A percentile compares a stretch with the other conserved stretches of the same genome.
phyloP scores from a whole-genome alignment of 2,888 invertebrate genomes.

The Coelinius sp. region DNA sequence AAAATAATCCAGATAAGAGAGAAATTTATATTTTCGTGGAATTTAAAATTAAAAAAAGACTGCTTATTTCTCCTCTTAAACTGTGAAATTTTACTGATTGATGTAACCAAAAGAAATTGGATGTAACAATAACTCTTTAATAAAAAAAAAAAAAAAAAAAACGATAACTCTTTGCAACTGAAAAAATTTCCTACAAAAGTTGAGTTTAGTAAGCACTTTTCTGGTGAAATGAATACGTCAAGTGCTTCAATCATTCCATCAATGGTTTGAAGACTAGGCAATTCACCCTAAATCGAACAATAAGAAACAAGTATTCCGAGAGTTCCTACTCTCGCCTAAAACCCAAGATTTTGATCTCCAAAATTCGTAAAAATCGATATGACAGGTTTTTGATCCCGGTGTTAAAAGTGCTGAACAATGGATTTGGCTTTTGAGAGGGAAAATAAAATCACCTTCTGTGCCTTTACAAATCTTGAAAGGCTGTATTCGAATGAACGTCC shows the following conservation, averaged over 20 bases:
- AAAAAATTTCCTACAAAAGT: too few species aligned
- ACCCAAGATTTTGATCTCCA: constrained; percentile 1
- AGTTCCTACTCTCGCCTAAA: not conserved
- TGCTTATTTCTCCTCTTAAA: too few species aligned
- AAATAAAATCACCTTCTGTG: not conserved
- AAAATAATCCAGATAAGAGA: not conserved
- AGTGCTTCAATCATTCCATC: not conserved
- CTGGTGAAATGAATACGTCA: not conserved
- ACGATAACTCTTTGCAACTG: too few species aligned
- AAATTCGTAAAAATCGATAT: constrained; percentile 7
- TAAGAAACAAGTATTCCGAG: constrained; percentile 5
- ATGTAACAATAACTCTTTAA: too few species aligned
- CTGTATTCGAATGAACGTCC: not conserved
- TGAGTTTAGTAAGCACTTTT: too few species aligned
- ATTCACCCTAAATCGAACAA: constrained; percentile 9
- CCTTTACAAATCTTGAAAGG: constrained; percentile 14
- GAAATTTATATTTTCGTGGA: too few species aligned
- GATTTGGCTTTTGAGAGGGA: not conserved
- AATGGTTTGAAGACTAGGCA: not conserved
- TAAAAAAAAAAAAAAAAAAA: too few species aligned
- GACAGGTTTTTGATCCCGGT: constrained; percentile 4
- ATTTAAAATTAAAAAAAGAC: too few species aligned
- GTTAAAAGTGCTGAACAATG: constrained; percentile 17
- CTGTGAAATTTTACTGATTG: too few species aligned
- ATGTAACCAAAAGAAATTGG: too few species aligned